Evolutionary conservation across 2,113 vertebrate genomes (phyloP).

Genomic region (Pteropus alecto): DNA sequence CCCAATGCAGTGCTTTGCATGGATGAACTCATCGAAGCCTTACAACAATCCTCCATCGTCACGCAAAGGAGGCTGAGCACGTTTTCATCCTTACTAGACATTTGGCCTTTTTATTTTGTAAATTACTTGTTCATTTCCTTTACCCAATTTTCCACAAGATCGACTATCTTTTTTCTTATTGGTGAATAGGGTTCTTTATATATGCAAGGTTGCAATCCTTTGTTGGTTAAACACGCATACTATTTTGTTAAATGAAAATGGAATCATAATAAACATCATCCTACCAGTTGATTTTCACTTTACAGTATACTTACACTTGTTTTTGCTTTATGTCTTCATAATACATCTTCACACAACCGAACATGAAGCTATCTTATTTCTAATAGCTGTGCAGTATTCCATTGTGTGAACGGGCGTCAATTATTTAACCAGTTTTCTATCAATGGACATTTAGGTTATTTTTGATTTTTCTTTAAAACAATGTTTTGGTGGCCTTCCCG

Average conservation of each 20-base stretch:
- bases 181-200: background rate
- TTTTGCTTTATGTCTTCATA: background rate
- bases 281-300: background rate
- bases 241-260: background rate
- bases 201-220: background rate
- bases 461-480: background rate
- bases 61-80: background rate
- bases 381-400: background rate
- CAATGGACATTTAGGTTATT: background rate
- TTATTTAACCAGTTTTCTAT: background rate
- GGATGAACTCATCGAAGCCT: background rate
- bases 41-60: fast-evolving
- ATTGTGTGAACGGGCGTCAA: background rate
- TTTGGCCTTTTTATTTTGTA: background rate
- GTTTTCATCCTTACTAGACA: background rate
- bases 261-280: background rate
- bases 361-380: background rate
- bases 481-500: background rate
- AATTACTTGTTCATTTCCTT: background rate
- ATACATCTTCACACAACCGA: background rate
- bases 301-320: background rate
- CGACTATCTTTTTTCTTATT: background rate
- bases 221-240: background rate
- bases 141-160: background rate
- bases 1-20: background rate